Evolutionary conservation across 2,113 vertebrate genomes (phyloP), one percentile per base, ranked within the genome.

Genomic region (Panurus biarmicus): DNA sequence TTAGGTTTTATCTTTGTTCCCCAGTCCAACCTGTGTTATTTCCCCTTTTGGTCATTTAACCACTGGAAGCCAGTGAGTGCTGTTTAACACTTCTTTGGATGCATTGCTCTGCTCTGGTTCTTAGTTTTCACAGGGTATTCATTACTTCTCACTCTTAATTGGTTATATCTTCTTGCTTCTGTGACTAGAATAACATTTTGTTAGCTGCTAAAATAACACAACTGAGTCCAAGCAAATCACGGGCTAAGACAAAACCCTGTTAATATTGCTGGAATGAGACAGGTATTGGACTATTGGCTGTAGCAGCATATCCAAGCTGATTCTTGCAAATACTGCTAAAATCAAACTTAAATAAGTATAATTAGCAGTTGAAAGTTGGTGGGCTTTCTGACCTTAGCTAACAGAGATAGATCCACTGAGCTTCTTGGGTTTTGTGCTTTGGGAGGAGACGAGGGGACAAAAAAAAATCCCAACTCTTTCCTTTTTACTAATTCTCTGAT

Each of bases 361-460:
- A 48, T 69, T 75, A 61, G 25, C 33, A 51, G 6, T 31, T 92
- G 28, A 17, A 54, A 67, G 23, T 78, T 0, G 0, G 10, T 73
- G 56, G 45, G 5, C n/a, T 83, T 86, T 86, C 26, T 38, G 38
- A 38, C 33, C 38, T 50, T 47, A 47, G 16, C 56, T 44, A 58
- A 31, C 21, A 70, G 57, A 56, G 40, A 1, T 62, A 44, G 33
- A 70, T 42, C 29, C n/a, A 25, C 22, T 57, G 20, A 60, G 21
- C 31, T 69, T 28, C 19, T 65, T 65, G n/a, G 26, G 20, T 9
- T 67, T 85, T 35, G 31, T 54, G 35, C 33, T 70, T 66, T 48
- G 26, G 1, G 5, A 29, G 38, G 48, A 44, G 38, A 10, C 11
- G 21, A 13, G 5, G 7, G 4, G 1, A 42, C 5, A 36, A 12